Percentiles rank a stretch among this genome's conserved stretches.
Evolutionary conservation across 2,113 vertebrate species (phyloP).

Genomic region (Sinosuthora webbiana): DNA sequence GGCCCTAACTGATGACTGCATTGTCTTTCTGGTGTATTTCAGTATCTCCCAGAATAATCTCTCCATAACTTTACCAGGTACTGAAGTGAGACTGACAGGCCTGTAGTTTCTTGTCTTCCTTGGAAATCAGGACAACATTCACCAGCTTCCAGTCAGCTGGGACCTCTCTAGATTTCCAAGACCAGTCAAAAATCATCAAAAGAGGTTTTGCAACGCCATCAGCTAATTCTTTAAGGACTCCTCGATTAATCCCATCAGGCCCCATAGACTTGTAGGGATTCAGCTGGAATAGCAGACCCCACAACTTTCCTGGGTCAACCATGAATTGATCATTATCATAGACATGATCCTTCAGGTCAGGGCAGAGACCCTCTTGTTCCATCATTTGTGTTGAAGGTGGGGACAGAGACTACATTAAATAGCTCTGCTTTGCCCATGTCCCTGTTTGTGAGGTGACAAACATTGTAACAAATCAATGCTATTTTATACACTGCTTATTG

Average conservation of each 20-base stretch:
- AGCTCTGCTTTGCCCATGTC: background rate
- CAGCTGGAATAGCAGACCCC: background rate
- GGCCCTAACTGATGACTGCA: background rate
- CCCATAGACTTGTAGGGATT: background rate
- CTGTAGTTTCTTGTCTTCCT: background rate
- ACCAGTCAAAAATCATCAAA: background rate
- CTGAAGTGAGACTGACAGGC: background rate
- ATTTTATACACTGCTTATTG: background rate
- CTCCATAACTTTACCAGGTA: background rate
- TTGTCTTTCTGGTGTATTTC: background rate
- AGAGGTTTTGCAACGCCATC: background rate
- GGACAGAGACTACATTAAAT: background rate
- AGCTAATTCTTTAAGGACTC: background rate
- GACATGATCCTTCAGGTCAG: background rate
- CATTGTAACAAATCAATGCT: background rate
- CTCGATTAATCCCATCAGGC: background rate
- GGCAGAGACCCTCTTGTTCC: background rate
- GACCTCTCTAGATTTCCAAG: background rate
- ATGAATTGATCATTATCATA: background rate
- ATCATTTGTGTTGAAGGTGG: background rate
- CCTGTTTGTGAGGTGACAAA: background rate
- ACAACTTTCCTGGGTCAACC: rapidly evolving
- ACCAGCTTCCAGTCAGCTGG: background rate
- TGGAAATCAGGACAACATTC: background rate
- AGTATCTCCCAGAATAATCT: background rate